Base-by-base conservation (phyloP, 2,797 vertebrate species). In the Ceryle rudis region DNA sequence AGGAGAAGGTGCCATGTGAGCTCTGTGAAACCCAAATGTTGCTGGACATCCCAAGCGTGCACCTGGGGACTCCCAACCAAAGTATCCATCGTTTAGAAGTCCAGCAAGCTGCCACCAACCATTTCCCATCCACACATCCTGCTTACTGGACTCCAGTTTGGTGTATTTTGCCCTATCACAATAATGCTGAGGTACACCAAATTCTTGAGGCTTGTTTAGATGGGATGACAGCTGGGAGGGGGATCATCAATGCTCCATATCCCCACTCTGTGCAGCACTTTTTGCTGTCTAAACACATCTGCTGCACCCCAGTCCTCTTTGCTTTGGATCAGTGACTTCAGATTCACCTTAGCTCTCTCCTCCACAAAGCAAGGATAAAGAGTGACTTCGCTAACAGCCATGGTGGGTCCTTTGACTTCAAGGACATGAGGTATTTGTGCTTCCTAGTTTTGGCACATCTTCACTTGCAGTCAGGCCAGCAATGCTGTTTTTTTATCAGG, bases 221-320 rank as follows among this genome's bases (percentile, higher is more conserved):
- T 72, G n/a, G 52, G 41, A 52, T 2, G 4, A 83, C 35, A 37
- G 22, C 49, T 65, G 13, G 23, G 41, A 70, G 1, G 8, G 8
- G 8, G 5, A 25, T 71, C 35, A 49, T 1, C 0, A 1, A 5
- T 69, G 37, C 6, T 65, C 15, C 0, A 0, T 46, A 65, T 28
- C 26, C 23, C 11, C 8, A 4, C 5, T 35, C 49, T 71, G 31
- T 4, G 3, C 13, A 25, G 22, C 65, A 71, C 4, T 3, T 70
- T 91, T 66, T 89, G 37, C 52, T 60, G 11, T 54, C 22, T 26
- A 81, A 55, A 70, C 25, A n/a, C 8, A 42, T 46, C 20, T 81
- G 35, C 67, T 62, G 21, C 15, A 14, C 5, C 10, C 19, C 17
- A 57, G 26, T 15, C 15, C 33, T 64, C 31, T 60, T 71, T 41